phyloP scores from a whole-genome alignment of 2,888 invertebrate genomes.

The Branchellion lobata region DNA sequence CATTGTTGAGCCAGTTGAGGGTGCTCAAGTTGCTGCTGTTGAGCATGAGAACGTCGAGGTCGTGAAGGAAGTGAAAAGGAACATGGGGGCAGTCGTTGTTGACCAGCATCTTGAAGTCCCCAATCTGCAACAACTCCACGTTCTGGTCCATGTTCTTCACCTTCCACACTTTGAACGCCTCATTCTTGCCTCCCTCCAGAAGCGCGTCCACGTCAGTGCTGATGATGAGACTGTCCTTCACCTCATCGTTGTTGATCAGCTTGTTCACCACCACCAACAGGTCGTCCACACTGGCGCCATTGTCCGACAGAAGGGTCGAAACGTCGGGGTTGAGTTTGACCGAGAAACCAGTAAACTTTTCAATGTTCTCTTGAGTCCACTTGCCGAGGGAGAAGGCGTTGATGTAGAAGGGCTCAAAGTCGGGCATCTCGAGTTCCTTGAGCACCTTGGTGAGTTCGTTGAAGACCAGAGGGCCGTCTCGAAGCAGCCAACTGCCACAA shows the following conservation, averaged over 20 bases:
- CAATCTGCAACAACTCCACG: slow-evolving; percentile 17
- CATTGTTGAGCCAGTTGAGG: slow-evolving; percentile 29
- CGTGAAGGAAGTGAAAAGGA: not conserved
- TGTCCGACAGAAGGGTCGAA: not conserved
- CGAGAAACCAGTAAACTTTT: slow-evolving; percentile 36
- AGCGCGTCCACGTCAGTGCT: not conserved
- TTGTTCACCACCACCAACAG: slow-evolving; percentile 1
- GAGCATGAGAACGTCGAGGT: slow-evolving; percentile 18
- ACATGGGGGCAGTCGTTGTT: slow-evolving; percentile 25
- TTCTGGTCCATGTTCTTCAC: slow-evolving; percentile 23
- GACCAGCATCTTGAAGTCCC: slow-evolving; percentile 38
- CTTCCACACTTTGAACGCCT: not conserved
- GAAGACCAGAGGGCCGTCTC: slow-evolving; percentile 12
- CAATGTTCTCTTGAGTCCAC: slow-evolving; percentile 41
- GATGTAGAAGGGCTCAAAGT: slow-evolving; percentile 38
- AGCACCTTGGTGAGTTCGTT: slow-evolving; percentile 22
- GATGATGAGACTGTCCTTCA: not conserved
- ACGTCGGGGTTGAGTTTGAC: slow-evolving; percentile 30
- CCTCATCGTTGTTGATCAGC: not conserved
- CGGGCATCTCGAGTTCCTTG: slow-evolving; percentile 42
- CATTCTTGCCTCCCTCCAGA: not conserved
- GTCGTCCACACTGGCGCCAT: not conserved
- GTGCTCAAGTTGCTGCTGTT: slow-evolving; percentile 12
- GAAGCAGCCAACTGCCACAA: slow-evolving; percentile 41
- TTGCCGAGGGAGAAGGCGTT: slow-evolving; percentile 31